Evolutionary conservation across 1,140 invertebrate species (phyloP).

Genomic region (Stenopsyche tienmushanensis): DNA sequence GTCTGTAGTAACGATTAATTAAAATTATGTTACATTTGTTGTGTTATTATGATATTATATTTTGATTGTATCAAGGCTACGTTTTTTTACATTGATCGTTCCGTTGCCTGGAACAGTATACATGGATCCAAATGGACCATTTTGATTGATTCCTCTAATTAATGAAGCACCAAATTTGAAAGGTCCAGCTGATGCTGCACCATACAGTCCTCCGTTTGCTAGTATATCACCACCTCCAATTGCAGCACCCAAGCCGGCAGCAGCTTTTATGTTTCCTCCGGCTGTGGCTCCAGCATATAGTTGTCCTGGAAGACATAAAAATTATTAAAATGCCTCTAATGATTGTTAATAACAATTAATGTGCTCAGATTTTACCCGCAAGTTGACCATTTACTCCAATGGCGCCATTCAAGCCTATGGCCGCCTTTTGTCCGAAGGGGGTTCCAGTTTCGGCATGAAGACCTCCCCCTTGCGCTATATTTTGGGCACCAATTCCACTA

Average conservation of each 20-base stretch:
- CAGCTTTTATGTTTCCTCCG: constrained; percentile 49
- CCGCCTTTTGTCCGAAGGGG: constrained; percentile 61
- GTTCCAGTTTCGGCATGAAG: constrained; percentile 68
- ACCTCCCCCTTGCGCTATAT: constrained; percentile 58
- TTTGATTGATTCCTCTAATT: neutral
- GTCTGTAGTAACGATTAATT: no score
- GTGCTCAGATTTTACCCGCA: no score
- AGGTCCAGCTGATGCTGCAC: constrained; percentile 26
- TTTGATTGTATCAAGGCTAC: no score
- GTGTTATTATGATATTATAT: no score
- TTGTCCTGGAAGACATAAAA: constrained; percentile 44
- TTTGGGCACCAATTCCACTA: constrained; percentile 67
- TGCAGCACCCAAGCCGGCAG: constrained; percentile 49
- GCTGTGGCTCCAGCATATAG: constrained; percentile 53
- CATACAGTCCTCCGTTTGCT: constrained; percentile 27
- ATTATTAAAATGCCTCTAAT: no score
- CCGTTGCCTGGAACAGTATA: no score
- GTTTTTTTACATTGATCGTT: no score
- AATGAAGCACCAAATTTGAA: constrained; percentile 18
- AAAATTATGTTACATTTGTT: no score
- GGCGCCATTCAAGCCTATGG: constrained; percentile 61
- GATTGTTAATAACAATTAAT: no score
- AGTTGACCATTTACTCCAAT: constrained; percentile 49
- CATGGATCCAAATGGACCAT: no score
- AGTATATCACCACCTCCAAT: constrained; percentile 38